Evolutionary conservation across 2,888 invertebrate species (phyloP).

Genomic region (Embidobia sp.): DNA sequence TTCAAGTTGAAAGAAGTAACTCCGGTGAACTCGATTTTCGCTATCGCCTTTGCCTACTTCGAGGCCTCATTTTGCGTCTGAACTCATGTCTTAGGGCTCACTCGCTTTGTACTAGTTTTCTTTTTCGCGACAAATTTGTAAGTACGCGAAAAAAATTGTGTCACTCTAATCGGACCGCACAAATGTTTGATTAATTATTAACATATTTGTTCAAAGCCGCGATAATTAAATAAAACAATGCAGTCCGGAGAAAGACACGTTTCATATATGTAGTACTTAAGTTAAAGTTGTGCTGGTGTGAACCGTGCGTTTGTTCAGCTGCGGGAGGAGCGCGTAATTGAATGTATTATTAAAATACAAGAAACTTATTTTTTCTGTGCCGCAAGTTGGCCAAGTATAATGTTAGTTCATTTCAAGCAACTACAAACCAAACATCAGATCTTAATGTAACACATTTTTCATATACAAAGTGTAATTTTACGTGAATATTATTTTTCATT

Average conservation of each 20-base stretch:
- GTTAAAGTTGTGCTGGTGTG: conserved; percentile 32
- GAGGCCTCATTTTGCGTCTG: no score
- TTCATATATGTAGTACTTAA: no score
- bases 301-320: conserved; percentile 59
- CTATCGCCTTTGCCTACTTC: conserved; percentile 72
- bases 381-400: conserved; percentile 56
- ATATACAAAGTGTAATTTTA: background rate
- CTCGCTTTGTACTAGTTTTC: no score
- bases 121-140: no score
- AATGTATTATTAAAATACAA: conserved; percentile 64
- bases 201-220: conserved; percentile 19
- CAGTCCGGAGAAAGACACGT: background rate
- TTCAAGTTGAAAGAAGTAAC: conserved; percentile 47
- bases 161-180: background rate
- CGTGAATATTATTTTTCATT: no score
- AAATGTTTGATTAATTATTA: conserved; percentile 10
- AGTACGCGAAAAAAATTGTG: background rate
- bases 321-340: conserved; percentile 53
- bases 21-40: conserved; percentile 68
- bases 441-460: conserved; percentile 3
- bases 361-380: conserved; percentile 58
- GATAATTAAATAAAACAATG: conserved; percentile 26
- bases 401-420: conserved; percentile 49
- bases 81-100: no score
- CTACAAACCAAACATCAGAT: conserved; percentile 35